Base-by-base conservation (phyloP, 2,888 invertebrate genomes). In the Drosophila picticornis region DNA sequence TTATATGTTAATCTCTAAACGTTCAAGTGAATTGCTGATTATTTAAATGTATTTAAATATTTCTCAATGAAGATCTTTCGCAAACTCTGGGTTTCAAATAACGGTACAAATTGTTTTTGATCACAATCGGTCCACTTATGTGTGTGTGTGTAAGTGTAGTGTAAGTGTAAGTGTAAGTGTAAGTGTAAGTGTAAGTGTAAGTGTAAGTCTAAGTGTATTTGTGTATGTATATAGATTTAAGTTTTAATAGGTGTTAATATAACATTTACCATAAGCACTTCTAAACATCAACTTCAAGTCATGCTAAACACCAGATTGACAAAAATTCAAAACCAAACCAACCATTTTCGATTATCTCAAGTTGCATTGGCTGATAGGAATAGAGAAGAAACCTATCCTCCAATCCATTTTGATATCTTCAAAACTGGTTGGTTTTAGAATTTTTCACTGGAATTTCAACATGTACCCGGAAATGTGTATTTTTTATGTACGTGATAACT, bases 311-410 rank as follows among this genome's bases (percentile, higher is more conserved):
- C 34, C 31, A 55, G 50, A 22, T 58, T 73, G 11, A 36, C 61
- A 84, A 88, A 90, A 88, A 88, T 81, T 72, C 88, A 90, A 88
- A 88, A 88, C 88, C 90, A 90, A 88, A 88, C 88, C 90, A 90
- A 88, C 89, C 81, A 90, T 84, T 89, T 87, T 83, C 74, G 56
- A 89, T 60, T 75, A 90, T 75, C 50, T 73, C 65, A 69, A 79
- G 77, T 71, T 79, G 63, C 48, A 61, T 68, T 65, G 27, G 27
- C 36, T 27, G n/a, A 29, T 22, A 10, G 50, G 0, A 19, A 5
- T 10, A 4, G 0, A 1, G 19, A 9, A 19, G 4, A 4, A 19
- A 0, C 0, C 36, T 4, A 6, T 10, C 1, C 0, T 1, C 10
- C 38, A 75, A 72, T 74, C n/a, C 46, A 84, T 70, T 82, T 81